Evolutionary conservation across 2,888 invertebrate species (phyloP).

Genomic region (Eristalinus aeneus): DNA sequence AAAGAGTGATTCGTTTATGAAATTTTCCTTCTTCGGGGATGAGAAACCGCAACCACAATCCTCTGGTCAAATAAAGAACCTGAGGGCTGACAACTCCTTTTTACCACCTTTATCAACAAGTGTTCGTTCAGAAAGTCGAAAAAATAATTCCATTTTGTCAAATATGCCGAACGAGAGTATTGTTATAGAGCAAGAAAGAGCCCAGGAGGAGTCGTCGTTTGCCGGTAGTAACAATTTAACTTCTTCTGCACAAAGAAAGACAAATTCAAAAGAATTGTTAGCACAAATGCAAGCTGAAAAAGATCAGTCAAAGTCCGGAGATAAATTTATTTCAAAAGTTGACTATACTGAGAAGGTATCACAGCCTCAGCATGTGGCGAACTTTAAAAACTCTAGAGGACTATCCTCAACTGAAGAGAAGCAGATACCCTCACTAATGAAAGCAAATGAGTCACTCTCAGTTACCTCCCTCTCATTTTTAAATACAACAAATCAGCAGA

Average conservation of each 20-base stretch:
- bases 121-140: not conserved
- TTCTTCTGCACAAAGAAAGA: not conserved
- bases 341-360: no score
- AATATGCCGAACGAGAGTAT: not conserved
- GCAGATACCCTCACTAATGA: not conserved
- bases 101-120: conserved; percentile 24
- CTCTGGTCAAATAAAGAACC: not conserved
- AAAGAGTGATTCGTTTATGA: not conserved
- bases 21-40: conserved; percentile 1
- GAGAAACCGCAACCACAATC: not conserved
- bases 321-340: no score
- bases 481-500: not conserved
- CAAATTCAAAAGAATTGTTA: not conserved
- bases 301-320: no score
- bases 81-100: conserved; percentile 16
- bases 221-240: not conserved
- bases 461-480: not conserved
- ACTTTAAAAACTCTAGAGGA: not conserved
- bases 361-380: not conserved
- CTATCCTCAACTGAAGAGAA: not conserved
- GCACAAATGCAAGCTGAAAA: no score
- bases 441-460: not conserved
- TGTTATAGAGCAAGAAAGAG: not conserved
- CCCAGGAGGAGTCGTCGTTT: not conserved
- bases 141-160: not conserved